These are phyloP conservation scores for Syngnathus typhle DNA, from an alignment of 2,113 vertebrate species.

Conservation along the genomic window DNA sequence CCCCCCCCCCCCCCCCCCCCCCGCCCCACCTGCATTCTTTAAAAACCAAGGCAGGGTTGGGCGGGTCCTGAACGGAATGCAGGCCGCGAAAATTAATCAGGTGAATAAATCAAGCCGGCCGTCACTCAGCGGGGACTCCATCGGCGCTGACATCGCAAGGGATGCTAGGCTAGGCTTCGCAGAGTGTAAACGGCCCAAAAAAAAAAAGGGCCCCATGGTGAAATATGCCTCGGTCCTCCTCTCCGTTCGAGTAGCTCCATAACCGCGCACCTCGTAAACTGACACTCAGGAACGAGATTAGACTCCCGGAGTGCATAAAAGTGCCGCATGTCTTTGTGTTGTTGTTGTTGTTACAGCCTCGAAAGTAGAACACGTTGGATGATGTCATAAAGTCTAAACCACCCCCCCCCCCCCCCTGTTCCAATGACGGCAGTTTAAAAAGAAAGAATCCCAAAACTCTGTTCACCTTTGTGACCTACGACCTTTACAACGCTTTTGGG, in stretches of 20 bases:
- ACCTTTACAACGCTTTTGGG: no score
- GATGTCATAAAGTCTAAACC: not conserved
- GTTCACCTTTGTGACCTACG: not conserved
- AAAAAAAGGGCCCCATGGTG: not conserved
- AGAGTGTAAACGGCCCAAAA: no score
- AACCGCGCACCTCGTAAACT: not conserved
- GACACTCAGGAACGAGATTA: not conserved
- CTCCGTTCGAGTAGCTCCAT: not conserved
- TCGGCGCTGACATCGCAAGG: not conserved
- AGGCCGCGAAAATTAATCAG: constrained; percentile 2
- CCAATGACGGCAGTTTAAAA: no score
- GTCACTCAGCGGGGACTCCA: not conserved
- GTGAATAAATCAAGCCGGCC: constrained; percentile 2
- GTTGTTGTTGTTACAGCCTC: not conserved
- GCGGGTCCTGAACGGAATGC: constrained; percentile 2
- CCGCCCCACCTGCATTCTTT: not conserved
- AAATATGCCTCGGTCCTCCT: not conserved
- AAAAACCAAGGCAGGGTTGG: not conserved
- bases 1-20: no score
- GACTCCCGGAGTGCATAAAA: not conserved
- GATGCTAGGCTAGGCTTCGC: not conserved
- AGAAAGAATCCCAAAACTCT: not conserved
- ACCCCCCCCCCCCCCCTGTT: no score
- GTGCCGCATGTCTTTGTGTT: not conserved
- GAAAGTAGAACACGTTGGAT: not conserved